Evolutionary conservation across 1,140 invertebrate genomes (phyloP), one percentile per base, ranked within the genome.

Genomic region (Eubasilissa regina): DNA sequence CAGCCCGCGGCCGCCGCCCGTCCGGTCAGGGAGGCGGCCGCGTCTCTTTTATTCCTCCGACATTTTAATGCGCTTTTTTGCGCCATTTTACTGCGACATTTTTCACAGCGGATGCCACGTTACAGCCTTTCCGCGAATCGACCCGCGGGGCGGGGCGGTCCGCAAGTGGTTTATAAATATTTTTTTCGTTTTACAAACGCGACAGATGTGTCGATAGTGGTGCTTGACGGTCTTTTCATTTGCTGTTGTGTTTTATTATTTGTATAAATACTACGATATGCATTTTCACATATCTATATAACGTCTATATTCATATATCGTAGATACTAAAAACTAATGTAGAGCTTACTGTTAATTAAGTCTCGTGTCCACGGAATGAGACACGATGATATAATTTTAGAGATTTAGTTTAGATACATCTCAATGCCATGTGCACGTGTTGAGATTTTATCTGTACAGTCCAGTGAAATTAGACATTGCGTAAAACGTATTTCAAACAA

Each of bases 51-150:
- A 13, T 43, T 44, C 25, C 25, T 64, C 60, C 60, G 9, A n/a
- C 25, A 19, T 19, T 19, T 19, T 13, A 35, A 7, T 10, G 55
- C 55, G 13, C 25, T 43, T 64, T 51, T 64, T 64, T 3, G 8
- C 60, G 35, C 1, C 35, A 35, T 7, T n/a, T 43, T 11, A 70
- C 45, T 4, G 44, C 66, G 45, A 48, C 45, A 70, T 70, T 47
- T 70, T 43, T 64, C 60, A 35, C 60, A 64, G 60, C 60, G 60
- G 60, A 64, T 64, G 60, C 60, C 19, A 35, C 35, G 21, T 44
- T 44, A 64, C n/a, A 4, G 35, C 35, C 60, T 47, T 70, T 70
- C 66, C 17, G 21, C 66, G 66, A 70, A 70, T 70, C 55, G 4
- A 58, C 55, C 55, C 55, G n/a, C 17, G 17, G 55, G 55, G 55